Evolutionary conservation across 2,888 invertebrate species (phyloP).

Genomic region (Sesia bembeciformis): DNA sequence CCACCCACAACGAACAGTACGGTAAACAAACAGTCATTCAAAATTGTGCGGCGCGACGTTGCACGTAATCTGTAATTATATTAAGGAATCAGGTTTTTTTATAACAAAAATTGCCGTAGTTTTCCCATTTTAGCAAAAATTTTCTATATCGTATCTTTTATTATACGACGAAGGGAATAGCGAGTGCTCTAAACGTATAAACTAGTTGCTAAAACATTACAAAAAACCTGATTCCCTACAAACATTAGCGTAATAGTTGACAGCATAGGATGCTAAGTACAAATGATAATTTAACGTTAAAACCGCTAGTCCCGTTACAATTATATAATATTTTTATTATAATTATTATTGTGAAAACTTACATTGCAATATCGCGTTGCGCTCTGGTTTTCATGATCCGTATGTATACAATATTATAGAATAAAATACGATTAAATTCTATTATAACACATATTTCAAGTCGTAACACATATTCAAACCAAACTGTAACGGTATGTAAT

Average conservation of each 20-base stretch:
- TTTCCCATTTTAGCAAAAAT: neutral
- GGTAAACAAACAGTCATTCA: constrained; percentile 65
- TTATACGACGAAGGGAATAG: neutral
- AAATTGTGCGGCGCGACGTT: constrained; percentile 63
- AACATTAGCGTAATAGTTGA: constrained; percentile 67
- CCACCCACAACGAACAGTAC: constrained; percentile 55
- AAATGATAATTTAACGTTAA: constrained; percentile 63
- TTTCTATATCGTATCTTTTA: constrained; percentile 1
- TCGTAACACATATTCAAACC: constrained; percentile 73
- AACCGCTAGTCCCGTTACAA: constrained; percentile 67
- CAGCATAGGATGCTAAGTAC: constrained; percentile 68
- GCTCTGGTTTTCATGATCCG: constrained; percentile 71
- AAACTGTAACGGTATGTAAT: constrained; percentile 71
- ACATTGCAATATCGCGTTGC: constrained; percentile 61
- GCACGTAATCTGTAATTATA: constrained; percentile 45
- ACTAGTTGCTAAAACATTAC: constrained; percentile 5
- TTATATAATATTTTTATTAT: constrained; percentile 31
- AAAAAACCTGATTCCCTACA: constrained; percentile 62
- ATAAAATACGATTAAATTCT: constrained; percentile 51
- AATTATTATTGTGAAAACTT: constrained; percentile 18
- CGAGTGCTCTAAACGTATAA: neutral
- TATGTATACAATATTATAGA: constrained; percentile 66
- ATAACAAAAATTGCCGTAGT: constrained; percentile 27
- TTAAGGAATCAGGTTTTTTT: constrained; percentile 53
- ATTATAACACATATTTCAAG: constrained; percentile 65